Percentiles rank a stretch among this genome's conserved stretches.
Evolutionary conservation across 2,888 invertebrate genomes (phyloP).

Genomic region (Zonitis immaculata): DNA sequence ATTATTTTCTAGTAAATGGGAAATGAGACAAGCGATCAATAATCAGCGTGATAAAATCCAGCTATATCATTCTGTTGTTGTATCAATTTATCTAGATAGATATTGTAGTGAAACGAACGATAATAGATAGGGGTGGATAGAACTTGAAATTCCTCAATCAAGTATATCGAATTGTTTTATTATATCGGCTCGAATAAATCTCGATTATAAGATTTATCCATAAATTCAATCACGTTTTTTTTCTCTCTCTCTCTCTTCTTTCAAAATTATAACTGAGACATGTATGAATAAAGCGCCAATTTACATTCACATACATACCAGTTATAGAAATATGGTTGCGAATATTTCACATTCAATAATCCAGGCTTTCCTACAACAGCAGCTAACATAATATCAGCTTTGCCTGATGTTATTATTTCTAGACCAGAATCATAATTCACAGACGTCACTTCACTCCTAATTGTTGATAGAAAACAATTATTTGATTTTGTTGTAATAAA

Average conservation of each 20-base stretch:
- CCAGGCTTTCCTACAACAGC: conserved; percentile 34
- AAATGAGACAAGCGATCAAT: too few relatives aligned
- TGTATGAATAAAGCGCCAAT: too few relatives aligned
- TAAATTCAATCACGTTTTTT: neutral
- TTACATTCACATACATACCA: too few relatives aligned
- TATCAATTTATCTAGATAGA: neutral
- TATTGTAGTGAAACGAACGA: neutral
- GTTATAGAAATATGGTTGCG: conserved; percentile 42
- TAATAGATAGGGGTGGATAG: neutral
- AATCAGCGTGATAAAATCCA: neutral
- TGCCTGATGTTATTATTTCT: conserved; percentile 28
- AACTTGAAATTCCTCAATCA: neutral
- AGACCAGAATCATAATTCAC: conserved; percentile 35
- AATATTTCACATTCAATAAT: conserved; percentile 32
- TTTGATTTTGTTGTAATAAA: too few relatives aligned
- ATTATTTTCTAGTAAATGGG: neutral
- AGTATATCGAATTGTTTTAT: neutral
- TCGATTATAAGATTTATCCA: neutral
- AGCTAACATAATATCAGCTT: conserved; percentile 40
- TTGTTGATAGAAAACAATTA: conserved; percentile 8
- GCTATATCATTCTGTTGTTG: neutral
- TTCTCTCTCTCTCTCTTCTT: too few relatives aligned
- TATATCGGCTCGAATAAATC: neutral
- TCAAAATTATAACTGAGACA: too few relatives aligned
- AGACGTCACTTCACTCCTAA: conserved; percentile 30